Evolutionary conservation across 2,888 invertebrate species (phyloP), one percentile per base, ranked within the genome.

Genomic region (Tipula lateralis): DNA sequence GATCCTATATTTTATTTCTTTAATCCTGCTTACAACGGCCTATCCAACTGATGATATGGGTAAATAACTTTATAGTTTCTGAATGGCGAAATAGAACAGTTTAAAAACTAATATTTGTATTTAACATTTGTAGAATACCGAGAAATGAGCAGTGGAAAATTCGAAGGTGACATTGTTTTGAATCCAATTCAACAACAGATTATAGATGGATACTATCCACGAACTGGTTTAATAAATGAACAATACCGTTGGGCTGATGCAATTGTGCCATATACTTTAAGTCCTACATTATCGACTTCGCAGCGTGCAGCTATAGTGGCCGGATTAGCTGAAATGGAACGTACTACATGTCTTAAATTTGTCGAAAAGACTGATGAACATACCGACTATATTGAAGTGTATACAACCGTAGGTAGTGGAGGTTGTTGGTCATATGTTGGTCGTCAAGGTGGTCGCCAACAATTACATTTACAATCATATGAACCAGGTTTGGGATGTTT

Each of bases 361-460:
- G 82, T 82, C 7, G 30, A 29, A 30, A 82, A 13, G 30, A 82
- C 29, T 13, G 30, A 1, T 80, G 24, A 7, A 6, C 30, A 82
- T 16, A 82, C 82, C n/a, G 82, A 82, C 30, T 82, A 82, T 82
- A 30, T 82, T 30, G 82, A 82, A 82, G 82, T 82, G n/a, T 30
- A 30, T 30, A 30, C 82, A 30, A 82, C 32, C 2, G 32, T 82
- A 4, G 29, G 32, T 1, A 32, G 82, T 82, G 82, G 32, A 30
- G 96, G 96, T 0, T 96, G 96, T 87, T 95, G 93, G 93, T 95
- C 95, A 12, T 93, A 92, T 85, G 95, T 96, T 0, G 96, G 96
- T 0, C 91, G 92, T 36, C 90, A 92, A 4, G 93, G 93, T 87
- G 86, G 86, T 2, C 86, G 87, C 0, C 90, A 89, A 84, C 85